Conservation (phyloP, 2,888 invertebrate species). For the Melanargia galathea region DNA sequence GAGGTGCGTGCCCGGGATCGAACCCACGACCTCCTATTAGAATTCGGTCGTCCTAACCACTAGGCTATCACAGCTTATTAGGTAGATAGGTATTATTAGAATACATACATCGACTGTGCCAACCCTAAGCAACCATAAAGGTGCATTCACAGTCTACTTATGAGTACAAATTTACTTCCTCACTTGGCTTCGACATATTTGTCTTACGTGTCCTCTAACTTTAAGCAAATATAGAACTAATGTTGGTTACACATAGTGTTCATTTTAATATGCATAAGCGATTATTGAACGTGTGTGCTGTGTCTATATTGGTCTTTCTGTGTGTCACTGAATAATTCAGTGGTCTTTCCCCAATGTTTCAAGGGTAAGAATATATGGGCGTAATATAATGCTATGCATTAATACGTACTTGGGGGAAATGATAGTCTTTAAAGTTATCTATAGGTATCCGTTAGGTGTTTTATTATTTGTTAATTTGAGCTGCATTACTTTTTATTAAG, state of each 20-base stretch:
- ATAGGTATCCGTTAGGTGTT: slow-evolving; percentile 10
- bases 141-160: slow-evolving; percentile 75
- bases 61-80: no score
- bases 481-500: not conserved
- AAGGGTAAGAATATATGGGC: slow-evolving; percentile 78
- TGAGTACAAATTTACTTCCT: slow-evolving; percentile 74
- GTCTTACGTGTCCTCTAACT: slow-evolving; percentile 70
- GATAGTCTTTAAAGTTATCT: slow-evolving; percentile 19
- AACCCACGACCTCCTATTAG: no score
- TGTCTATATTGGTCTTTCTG: slow-evolving; percentile 79
- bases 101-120: slow-evolving; percentile 40
- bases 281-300: slow-evolving; percentile 60
- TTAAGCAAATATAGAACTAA: slow-evolving; percentile 70
- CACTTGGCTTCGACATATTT: slow-evolving; percentile 74
- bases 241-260: slow-evolving; percentile 53
- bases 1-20: no score
- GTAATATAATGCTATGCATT: slow-evolving; percentile 50
- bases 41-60: no score
- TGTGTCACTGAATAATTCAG: slow-evolving; percentile 81
- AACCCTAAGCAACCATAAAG: slow-evolving; percentile 65
- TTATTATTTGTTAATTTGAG: slow-evolving; percentile 8
- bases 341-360: slow-evolving; percentile 77
- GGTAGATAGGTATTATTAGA: not conserved
- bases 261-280: slow-evolving; percentile 58
- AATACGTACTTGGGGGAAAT: slow-evolving; percentile 33